Base-by-base conservation (phyloP, 2,113 vertebrate species). In the Nannobrachium achirus region DNA sequence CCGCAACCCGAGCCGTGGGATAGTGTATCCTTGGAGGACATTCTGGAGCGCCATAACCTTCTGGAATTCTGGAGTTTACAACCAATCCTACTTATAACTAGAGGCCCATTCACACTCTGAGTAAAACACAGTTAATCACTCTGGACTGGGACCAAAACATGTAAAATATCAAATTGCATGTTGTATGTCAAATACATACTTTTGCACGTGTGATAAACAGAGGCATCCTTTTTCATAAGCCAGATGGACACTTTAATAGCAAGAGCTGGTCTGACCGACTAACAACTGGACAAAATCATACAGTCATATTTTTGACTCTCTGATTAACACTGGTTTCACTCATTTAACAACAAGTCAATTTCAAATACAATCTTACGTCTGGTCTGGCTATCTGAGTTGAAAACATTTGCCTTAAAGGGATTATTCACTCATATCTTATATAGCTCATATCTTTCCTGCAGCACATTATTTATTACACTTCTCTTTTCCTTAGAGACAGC, bases 1-100 rank as follows among this genome's bases (percentile, higher is more conserved):
- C 83, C 1, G 89, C 75, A 90, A 92, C 84, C 71, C 4, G 86
- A 92, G 57, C 70, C 56, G 53, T 9, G 52, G 65, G 75, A 85
- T 86, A 72, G 20, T 78, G 73, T 82, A 51, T 77, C 88, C 18
- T 50, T 48, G 57, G 62, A 50, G 44, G 44, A 58, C 78, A 75
- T 85, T 88, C 75, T 80, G 48, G 53, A 76, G 20, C 50, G 59
- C 14, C 15, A 68, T 45, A 60, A 48, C 69, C 56, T 66, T 65
- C 49, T 94, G 74, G 20, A 86, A 80, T 63, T 70, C 64, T 51
- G 63, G n/a, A 38, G 20, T 82, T 79, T 68, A 77, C 52, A 33
- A 63, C 49, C 19, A 53, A 57, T 48, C 58, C 16, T 52, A 66
- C 71, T 61, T 38, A 76, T 33, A 45, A n/a, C 8, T 33, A 61